Evolutionary conservation across 2,888 invertebrate species (phyloP).

Genomic region (Drosophila ezoana): DNA sequence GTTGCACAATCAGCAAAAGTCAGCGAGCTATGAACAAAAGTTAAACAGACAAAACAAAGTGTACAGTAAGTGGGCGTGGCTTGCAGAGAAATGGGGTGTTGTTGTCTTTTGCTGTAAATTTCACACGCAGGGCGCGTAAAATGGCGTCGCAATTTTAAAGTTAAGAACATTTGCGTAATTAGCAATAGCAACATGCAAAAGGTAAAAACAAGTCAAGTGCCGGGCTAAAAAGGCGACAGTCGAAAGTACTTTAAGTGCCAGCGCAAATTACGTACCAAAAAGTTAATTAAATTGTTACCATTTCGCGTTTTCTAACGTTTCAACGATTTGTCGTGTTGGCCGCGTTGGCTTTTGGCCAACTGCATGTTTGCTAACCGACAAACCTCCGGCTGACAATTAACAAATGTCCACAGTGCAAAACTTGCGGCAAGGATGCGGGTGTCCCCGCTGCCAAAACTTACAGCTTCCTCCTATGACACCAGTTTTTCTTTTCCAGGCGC

Average conservation of each 20-base stretch:
- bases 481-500: not conserved
- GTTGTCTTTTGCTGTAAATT: constrained; percentile 49
- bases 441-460: constrained; percentile 20
- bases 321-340: constrained; percentile 41
- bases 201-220: constrained; percentile 34
- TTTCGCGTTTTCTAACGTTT: constrained; percentile 36
- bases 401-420: constrained; percentile 66
- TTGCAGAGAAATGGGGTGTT: not conserved
- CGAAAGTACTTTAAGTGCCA: constrained; percentile 55
- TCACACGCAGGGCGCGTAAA: constrained; percentile 58
- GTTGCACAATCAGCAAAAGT: constrained; percentile 73
- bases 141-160: constrained; percentile 65
- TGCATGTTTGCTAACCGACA: constrained; percentile 64
- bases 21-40: constrained; percentile 76
- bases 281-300: constrained; percentile 77
- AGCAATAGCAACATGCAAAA: constrained; percentile 50
- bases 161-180: constrained; percentile 74
- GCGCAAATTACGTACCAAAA: constrained; percentile 59
- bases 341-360: constrained; percentile 74
- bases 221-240: constrained; percentile 23
- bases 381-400: constrained; percentile 65
- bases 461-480: constrained; percentile 41
- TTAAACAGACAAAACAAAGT: constrained; percentile 76
- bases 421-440: constrained; percentile 54
- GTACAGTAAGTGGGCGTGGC: constrained; percentile 39